Evolutionary conservation across 1,140 invertebrate genomes (phyloP), one percentile per base, ranked within the genome.

Genomic region (Fopius arisanus): DNA sequence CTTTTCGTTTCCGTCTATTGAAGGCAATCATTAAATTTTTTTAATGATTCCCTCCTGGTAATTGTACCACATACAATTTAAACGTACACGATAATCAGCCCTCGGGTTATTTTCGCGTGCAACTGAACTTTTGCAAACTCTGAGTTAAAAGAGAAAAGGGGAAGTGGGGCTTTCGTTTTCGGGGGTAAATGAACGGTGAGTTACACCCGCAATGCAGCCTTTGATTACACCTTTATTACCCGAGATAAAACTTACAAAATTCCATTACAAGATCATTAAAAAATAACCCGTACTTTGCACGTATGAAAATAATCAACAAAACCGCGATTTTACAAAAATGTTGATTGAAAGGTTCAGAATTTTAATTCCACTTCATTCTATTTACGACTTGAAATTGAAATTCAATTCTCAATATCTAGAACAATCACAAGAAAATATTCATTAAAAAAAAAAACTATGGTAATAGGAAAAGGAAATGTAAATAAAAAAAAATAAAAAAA

Each of bases 171-270:
- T 59, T 59, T 59, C 23, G 54, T 59, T 28, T 59, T 59, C 19
- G 63, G 16, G 29, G 10, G 28, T 66, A 33, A 66, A 66, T 40
- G 23, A 66, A 16, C 28, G 43, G 16, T 66, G 29, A 43, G 40
- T 43, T 68, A 23, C 16, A 43, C 37, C 70, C 70, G 70, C 70
- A 72, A 72, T 72, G 70, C 70, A 72, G 59, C 59, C 31, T 65
- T 72, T 62, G 70, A 72, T 72, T 72, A 40, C 54, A 65, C 23
- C 54, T 65, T 65, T 31, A 51, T 31, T 43, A 33, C 31, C 23
- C 28, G 26, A 28, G 54, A 26, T 59, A 28, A 23, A 59, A 59
- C 54, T 59, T 26, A 3, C 26, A 69, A 72, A 37, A 72, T 72
- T 65, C 59, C 29, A 41, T 41, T 26, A 41, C 29, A 66, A 21